Evolutionary conservation across 2,797 vertebrate species (phyloP).

Genomic region (Catostomus latipinnis): DNA sequence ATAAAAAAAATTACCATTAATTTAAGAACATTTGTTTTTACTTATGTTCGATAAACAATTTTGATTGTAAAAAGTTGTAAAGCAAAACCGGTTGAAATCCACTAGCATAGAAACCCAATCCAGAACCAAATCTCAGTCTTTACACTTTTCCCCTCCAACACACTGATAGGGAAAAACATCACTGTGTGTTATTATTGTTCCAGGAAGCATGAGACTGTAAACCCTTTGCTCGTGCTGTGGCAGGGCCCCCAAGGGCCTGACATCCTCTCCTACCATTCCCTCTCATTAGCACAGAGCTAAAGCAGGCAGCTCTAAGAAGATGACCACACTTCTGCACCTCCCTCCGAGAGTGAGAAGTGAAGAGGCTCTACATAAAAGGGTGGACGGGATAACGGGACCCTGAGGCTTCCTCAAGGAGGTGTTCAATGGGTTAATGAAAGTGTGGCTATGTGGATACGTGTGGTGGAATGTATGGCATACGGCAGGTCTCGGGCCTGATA

Average conservation of each 20-base stretch:
- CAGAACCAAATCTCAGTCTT: slow-evolving; percentile 11
- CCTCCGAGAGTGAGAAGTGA: not conserved
- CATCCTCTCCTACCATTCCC: slow-evolving; percentile 31
- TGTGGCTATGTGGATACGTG: not conserved
- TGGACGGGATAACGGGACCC: not conserved
- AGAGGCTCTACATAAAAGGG: not conserved
- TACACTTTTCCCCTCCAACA: not conserved
- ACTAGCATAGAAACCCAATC: slow-evolving; percentile 37
- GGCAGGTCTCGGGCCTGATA: slow-evolving; percentile 44
- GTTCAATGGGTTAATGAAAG: slow-evolving; percentile 45
- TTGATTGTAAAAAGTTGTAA: no score
- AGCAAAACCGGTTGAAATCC: not conserved
- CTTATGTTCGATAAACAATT: no score
- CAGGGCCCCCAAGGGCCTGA: slow-evolving; percentile 35
- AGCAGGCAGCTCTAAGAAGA: slow-evolving; percentile 33
- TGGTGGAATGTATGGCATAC: slow-evolving; percentile 39
- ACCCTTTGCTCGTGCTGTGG: slow-evolving; percentile 11
- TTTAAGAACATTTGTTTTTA: no score
- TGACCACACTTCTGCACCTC: slow-evolving; percentile 21
- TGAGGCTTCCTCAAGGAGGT: slow-evolving; percentile 29
- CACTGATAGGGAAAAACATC: slow-evolving; percentile 11
- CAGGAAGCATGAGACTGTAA: slow-evolving; percentile 32
- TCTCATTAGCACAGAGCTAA: slow-evolving; percentile 56
- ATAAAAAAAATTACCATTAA: not conserved
- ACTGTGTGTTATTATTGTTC: slow-evolving; percentile 48